Percentiles rank a stretch among this genome's conserved stretches.
Conservation (phyloP, 2,888 invertebrate species). For the Diogma glabrata region DNA sequence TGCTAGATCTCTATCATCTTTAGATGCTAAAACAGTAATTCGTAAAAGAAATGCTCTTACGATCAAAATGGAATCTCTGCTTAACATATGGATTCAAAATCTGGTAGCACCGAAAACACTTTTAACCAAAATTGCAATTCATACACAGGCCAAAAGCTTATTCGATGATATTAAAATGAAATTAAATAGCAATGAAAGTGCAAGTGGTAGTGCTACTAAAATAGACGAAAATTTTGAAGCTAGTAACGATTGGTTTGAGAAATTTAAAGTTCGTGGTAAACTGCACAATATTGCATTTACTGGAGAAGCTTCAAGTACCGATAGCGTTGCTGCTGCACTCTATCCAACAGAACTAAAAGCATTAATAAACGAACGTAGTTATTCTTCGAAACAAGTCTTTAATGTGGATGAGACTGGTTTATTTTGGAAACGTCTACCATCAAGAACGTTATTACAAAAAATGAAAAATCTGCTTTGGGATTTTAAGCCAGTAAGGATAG, state of each 20-base stretch:
- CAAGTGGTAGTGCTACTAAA: too few relatives aligned
- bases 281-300: slow-evolving; percentile 19
- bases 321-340: slow-evolving; percentile 18
- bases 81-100: background rate
- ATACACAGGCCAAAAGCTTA: slow-evolving; percentile 20
- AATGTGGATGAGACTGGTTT: slow-evolving; percentile 18
- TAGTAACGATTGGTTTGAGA: slow-evolving; percentile 21
- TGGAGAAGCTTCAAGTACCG: slow-evolving; percentile 20
- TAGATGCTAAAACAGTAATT: slow-evolving; percentile 17
- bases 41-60: slow-evolving; percentile 19
- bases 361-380: slow-evolving; percentile 18
- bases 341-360: slow-evolving; percentile 19
- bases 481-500: slow-evolving; percentile 23
- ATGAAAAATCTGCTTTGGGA: slow-evolving; percentile 18
- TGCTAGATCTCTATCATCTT: slow-evolving; percentile 17
- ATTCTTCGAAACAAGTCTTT: slow-evolving; percentile 15
- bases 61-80: slow-evolving; percentile 17
- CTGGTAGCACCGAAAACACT: background rate
- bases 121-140: slow-evolving; percentile 19
- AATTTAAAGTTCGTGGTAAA: slow-evolving; percentile 13
- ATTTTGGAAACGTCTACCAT: too few relatives aligned
- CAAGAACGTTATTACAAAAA: too few relatives aligned
- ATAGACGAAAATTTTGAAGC: slow-evolving; percentile 19
- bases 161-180: slow-evolving; percentile 19
- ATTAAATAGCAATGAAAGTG: background rate